Evolutionary conservation across 2,888 invertebrate genomes (phyloP).

Genomic region (Athalia cordata): DNA sequence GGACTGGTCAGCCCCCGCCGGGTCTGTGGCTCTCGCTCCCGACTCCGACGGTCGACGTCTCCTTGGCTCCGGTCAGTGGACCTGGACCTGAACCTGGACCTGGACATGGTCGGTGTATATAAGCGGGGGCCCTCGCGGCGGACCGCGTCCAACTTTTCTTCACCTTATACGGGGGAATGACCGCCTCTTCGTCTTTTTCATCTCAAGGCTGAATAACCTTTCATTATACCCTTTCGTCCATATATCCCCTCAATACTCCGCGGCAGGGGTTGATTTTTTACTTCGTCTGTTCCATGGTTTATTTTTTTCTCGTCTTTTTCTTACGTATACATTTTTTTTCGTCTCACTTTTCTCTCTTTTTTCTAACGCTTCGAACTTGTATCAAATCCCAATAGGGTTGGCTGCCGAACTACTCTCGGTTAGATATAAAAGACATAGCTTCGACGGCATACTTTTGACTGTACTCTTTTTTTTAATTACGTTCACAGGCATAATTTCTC

Average conservation of each 20-base stretch:
- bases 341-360: background rate
- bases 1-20: slow-evolving; percentile 59
- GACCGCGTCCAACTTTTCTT: slow-evolving; percentile 70
- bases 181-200: slow-evolving; percentile 69
- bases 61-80: slow-evolving; percentile 70
- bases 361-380: slow-evolving; percentile 19
- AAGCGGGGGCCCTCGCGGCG: slow-evolving; percentile 48
- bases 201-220: slow-evolving; percentile 67
- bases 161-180: slow-evolving; percentile 70
- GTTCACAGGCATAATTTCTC: too few relatives aligned
- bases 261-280: slow-evolving; percentile 34
- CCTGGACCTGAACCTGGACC: slow-evolving; percentile 15
- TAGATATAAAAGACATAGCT: background rate
- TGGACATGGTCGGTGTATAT: slow-evolving; percentile 30
- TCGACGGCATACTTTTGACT: too few relatives aligned
- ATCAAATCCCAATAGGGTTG: slow-evolving; percentile 7
- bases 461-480: too few relatives aligned
- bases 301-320: background rate
- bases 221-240: slow-evolving; percentile 56
- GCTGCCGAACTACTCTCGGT: slow-evolving; percentile 6
- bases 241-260: slow-evolving; percentile 10
- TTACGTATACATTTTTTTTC: background rate
- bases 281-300: background rate
- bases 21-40: slow-evolving; percentile 62
- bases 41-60: slow-evolving; percentile 63